Conservation (phyloP, 2,797 vertebrate genomes). For the Sebastes itinus region DNA sequence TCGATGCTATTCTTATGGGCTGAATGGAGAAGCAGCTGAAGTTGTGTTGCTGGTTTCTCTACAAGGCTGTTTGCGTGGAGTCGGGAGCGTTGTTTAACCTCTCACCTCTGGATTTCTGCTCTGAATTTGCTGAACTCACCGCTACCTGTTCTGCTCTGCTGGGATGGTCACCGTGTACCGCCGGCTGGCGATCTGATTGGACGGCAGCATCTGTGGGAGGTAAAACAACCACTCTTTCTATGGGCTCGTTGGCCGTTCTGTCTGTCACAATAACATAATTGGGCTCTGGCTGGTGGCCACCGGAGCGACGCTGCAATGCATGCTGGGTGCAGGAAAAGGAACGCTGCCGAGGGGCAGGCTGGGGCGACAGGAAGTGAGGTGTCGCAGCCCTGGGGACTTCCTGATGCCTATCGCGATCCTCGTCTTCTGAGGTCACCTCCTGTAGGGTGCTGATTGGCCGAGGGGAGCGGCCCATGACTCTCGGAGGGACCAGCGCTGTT, state of each 20-base stretch:
- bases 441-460: constrained; percentile 86
- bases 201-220: constrained; percentile 43
- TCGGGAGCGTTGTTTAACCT: constrained; percentile 50
- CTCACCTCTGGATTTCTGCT: constrained; percentile 73
- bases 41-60: constrained; percentile 22
- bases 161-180: neutral
- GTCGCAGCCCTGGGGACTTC: constrained; percentile 71
- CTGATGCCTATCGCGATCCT: constrained; percentile 79
- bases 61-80: constrained; percentile 80
- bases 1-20: neutral
- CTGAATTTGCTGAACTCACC: constrained; percentile 41
- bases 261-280: constrained; percentile 67
- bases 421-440: constrained; percentile 86
- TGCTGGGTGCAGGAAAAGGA: constrained; percentile 87
- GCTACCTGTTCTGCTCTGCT: constrained; percentile 44
- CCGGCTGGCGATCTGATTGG: constrained; percentile 55
- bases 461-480: constrained; percentile 81
- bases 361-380: constrained; percentile 82
- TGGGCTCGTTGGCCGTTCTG: constrained; percentile 69
- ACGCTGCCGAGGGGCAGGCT: constrained; percentile 81
- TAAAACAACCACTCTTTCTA: constrained; percentile 69
- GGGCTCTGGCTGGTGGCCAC: constrained; percentile 74
- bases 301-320: constrained; percentile 81
- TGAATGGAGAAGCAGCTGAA: neutral
- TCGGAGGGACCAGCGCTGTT: constrained; percentile 83